Conservation (phyloP, 2,113 vertebrate genomes). For the Monarcha castaneiventris region DNA sequence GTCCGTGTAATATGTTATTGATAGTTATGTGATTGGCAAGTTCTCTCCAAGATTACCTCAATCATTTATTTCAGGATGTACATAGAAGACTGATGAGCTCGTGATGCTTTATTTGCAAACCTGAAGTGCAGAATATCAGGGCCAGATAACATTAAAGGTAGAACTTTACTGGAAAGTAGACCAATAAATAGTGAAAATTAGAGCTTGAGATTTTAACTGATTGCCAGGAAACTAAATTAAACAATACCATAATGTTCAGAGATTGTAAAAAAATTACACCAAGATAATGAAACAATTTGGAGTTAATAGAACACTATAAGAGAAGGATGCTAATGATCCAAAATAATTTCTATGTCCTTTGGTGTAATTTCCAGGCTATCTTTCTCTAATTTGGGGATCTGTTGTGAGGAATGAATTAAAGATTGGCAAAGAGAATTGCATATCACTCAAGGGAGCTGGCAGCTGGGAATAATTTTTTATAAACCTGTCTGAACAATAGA, state of each 20-base stretch:
- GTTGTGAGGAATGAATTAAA: neutral
- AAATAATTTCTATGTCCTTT: neutral
- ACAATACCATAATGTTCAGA: neutral
- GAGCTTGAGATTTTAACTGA: neutral
- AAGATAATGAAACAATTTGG: constrained; percentile 28
- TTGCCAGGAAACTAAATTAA: neutral
- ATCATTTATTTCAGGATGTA: neutral
- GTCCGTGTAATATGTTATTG: neutral
- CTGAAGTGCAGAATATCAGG: neutral
- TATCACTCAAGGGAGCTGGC: neutral
- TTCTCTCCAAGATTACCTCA: neutral
- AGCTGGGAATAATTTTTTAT: neutral
- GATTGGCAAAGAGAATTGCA: neutral
- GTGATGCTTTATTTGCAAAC: neutral
- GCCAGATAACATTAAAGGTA: neutral
- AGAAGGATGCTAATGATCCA: neutral
- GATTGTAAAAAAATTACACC: neutral
- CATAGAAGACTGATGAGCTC: neutral
- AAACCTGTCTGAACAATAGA: no score
- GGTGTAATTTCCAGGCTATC: neutral
- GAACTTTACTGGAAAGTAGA: neutral
- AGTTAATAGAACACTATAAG: neutral
- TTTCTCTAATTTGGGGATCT: neutral
- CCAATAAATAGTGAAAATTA: neutral
- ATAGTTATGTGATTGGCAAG: neutral